A percentile compares a stretch with the other conserved stretches of the same genome.
Conservation (phyloP, 2,113 vertebrate species). For the Panurus biarmicus region DNA sequence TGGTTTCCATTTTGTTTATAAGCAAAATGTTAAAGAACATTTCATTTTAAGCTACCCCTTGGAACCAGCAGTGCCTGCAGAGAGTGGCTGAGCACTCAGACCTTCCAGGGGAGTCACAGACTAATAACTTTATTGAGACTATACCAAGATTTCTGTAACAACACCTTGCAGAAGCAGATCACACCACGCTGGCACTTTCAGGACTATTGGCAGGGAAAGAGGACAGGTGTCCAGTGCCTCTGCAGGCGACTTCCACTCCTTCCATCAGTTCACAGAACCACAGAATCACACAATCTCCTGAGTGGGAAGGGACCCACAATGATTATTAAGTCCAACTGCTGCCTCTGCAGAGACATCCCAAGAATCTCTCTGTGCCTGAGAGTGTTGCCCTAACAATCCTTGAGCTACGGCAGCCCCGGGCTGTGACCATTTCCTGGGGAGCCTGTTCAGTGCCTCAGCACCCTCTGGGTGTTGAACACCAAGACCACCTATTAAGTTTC, state of each 20-base stretch:
- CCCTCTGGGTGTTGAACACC: not conserved
- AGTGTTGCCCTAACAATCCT: not conserved
- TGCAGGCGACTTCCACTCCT: rapidly evolving
- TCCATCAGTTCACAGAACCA: not conserved
- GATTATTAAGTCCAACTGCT: not conserved
- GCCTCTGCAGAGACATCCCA: not conserved
- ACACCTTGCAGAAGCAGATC: not conserved
- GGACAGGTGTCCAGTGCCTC: not conserved
- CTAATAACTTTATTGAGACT: not conserved
- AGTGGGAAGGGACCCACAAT: not conserved
- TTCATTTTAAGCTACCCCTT: not conserved
- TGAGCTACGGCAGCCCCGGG: not conserved
- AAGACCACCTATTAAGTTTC: not conserved
- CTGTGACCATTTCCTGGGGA: not conserved
- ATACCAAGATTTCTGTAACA: not conserved
- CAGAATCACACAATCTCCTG: not conserved
- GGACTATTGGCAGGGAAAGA: rapidly evolving
- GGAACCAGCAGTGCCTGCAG: not conserved
- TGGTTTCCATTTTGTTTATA: not conserved
- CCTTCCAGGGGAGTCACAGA: not conserved
- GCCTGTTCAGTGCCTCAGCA: not conserved
- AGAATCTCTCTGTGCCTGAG: not conserved
- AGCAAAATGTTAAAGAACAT: not conserved
- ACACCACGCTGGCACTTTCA: too few relatives aligned
- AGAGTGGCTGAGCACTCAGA: not conserved